Conservation (phyloP, 2,113 vertebrate species). For the Zosterops lateralis region DNA sequence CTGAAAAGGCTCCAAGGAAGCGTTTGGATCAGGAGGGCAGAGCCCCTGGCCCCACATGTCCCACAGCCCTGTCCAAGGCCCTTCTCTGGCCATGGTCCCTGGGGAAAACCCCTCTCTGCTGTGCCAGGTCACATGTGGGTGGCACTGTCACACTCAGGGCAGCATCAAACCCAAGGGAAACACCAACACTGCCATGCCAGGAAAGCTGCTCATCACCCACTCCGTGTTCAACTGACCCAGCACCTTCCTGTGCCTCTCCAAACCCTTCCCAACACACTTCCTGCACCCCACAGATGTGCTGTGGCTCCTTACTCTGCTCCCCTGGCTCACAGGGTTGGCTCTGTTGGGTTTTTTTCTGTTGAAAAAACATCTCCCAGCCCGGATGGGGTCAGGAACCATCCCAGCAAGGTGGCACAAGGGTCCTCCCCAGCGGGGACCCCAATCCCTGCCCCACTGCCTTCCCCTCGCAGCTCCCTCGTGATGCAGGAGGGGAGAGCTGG, state of each 20-base stretch:
- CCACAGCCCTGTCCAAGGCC: not conserved
- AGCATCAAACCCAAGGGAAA: not conserved
- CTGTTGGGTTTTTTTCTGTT: too few species aligned
- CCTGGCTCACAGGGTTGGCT: not conserved
- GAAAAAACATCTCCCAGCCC: not conserved
- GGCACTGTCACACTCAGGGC: not conserved
- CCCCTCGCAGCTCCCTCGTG: rapidly evolving
- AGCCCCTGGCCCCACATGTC: rapidly evolving
- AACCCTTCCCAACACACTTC: not conserved
- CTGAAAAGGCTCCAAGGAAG: not conserved
- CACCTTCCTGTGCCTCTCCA: not conserved
- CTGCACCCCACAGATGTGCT: rapidly evolving
- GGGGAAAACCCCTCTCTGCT: not conserved
- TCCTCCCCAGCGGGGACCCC: not conserved
- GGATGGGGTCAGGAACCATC: rapidly evolving
- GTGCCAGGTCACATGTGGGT: not conserved
- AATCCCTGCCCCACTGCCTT: not conserved
- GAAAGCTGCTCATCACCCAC: not conserved
- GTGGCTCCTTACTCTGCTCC: not conserved
- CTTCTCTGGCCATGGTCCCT: not conserved
- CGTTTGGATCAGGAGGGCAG: not conserved
- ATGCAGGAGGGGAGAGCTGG: not conserved
- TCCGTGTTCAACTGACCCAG: not conserved
- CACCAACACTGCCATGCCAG: rapidly evolving
- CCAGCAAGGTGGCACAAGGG: not conserved